Evolutionary conservation across 2,888 invertebrate genomes (phyloP).

Genomic region (Apotomis turbidana): DNA sequence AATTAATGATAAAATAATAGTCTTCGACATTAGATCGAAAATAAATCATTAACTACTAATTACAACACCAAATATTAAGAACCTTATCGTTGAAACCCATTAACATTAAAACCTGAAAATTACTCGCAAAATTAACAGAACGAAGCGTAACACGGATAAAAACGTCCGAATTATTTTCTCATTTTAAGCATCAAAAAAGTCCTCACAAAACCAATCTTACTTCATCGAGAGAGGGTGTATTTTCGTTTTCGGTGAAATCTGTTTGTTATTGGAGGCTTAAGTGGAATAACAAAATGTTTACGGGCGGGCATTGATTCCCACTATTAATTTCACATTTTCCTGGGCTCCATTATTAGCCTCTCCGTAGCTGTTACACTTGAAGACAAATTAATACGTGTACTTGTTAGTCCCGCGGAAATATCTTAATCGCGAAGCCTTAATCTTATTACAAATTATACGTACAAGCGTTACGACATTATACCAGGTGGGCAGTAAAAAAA

Average conservation of each 20-base stretch:
- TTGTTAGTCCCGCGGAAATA: too few relatives aligned
- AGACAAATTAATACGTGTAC: not conserved
- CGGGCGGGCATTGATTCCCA: constrained; percentile 14
- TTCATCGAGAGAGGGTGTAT: not conserved
- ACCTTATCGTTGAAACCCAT: not conserved
- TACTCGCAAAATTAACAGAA: not conserved
- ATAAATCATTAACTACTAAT: too few relatives aligned
- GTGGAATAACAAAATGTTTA: constrained; percentile 21
- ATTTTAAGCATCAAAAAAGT: not conserved
- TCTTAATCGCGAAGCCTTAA: too few relatives aligned
- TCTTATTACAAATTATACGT: too few relatives aligned
- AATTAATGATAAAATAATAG: too few relatives aligned
- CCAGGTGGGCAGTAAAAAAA: too few relatives aligned
- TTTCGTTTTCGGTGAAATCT: not conserved
- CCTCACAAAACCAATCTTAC: not conserved
- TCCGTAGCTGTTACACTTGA: constrained; percentile 1
- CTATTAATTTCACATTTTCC: constrained; percentile 33
- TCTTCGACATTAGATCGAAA: too few relatives aligned
- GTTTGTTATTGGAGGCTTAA: constrained; percentile 1
- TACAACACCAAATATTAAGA: not conserved
- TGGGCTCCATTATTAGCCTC: constrained; percentile 8
- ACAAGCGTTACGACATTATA: too few relatives aligned
- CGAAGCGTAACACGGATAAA: not conserved
- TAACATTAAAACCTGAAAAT: not conserved
- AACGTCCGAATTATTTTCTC: not conserved